These are phyloP conservation scores for Percina caprodes DNA, from an alignment of 2,113 vertebrate genomes.

Conservation along the genomic window DNA sequence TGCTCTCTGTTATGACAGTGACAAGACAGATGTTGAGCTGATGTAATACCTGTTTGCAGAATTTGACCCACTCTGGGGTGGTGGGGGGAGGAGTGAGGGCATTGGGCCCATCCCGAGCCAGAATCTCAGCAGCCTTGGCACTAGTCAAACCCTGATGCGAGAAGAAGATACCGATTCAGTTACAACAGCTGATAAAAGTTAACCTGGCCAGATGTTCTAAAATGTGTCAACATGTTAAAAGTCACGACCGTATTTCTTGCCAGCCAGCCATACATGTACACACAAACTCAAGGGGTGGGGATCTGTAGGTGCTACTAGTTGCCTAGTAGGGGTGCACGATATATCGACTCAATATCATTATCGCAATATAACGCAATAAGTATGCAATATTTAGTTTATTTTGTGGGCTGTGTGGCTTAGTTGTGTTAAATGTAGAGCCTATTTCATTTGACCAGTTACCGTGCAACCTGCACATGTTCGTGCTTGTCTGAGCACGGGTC, in stretches of 20 bases:
- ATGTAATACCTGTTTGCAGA: constrained; percentile 87
- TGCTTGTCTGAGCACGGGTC: too few relatives aligned
- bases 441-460: too few relatives aligned
- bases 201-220: not conserved
- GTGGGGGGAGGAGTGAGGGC: constrained; percentile 95
- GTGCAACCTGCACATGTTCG: too few relatives aligned
- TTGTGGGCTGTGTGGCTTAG: too few relatives aligned
- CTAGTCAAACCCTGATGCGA: constrained; percentile 77
- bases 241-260: not conserved
- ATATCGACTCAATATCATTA: too few relatives aligned
- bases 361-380: too few relatives aligned
- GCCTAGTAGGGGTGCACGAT: constrained; percentile 13
- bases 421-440: too few relatives aligned
- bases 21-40: too few relatives aligned
- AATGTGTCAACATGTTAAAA: not conserved
- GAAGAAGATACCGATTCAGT: not conserved
- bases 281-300: constrained; percentile 8
- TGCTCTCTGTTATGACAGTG: not conserved
- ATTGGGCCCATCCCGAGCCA: constrained; percentile 95
- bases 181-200: not conserved
- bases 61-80: constrained; percentile 98
- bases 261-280: not conserved
- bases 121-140: constrained; percentile 90
- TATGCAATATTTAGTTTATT: too few relatives aligned
- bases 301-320: constrained; percentile 46